A percentile compares a stretch with the other conserved stretches of the same genome.
Conservation (phyloP, 2,797 vertebrate genomes). For the Pseudomugil tenellus region DNA sequence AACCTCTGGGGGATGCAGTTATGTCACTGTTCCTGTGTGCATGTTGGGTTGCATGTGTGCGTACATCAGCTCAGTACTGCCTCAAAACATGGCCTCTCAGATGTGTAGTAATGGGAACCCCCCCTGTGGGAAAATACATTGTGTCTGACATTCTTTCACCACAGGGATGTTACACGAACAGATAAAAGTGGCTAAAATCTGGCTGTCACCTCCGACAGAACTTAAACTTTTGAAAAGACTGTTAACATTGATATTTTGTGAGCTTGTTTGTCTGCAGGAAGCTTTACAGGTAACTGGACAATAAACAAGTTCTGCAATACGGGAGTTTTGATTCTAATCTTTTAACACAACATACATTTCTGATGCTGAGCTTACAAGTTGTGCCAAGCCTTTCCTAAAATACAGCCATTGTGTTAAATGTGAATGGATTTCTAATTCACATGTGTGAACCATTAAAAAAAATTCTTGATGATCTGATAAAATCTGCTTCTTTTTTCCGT, state of each 20-base stretch:
- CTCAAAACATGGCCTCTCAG: constrained; percentile 18
- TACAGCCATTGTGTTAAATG: neutral
- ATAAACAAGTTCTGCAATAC: neutral
- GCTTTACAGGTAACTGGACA: neutral
- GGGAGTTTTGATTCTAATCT: constrained; percentile 3
- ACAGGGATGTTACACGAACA: constrained; percentile 14
- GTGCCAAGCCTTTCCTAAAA: neutral
- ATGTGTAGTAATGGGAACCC: constrained; percentile 41
- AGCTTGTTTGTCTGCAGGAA: neutral
- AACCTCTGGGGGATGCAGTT: constrained; percentile 65
- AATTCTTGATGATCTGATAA: neutral
- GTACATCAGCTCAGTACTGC: constrained; percentile 22
- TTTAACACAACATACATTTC: neutral
- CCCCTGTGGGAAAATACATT: constrained; percentile 42
- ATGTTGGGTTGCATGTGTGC: constrained; percentile 8
- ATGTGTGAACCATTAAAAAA: neutral
- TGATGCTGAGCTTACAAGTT: neutral
- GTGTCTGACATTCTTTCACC: constrained; percentile 34
- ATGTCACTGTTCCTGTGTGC: constrained; percentile 40
- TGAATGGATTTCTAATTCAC: rapidly evolving
- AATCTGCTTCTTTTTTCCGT: neutral
- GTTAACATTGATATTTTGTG: neutral
- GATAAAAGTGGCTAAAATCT: constrained; percentile 30
- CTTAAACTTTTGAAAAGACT: constrained; percentile 9
- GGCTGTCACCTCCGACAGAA: constrained; percentile 20